Conservation (phyloP, 2,113 vertebrate species). For the Gopherus flavomarginatus region DNA sequence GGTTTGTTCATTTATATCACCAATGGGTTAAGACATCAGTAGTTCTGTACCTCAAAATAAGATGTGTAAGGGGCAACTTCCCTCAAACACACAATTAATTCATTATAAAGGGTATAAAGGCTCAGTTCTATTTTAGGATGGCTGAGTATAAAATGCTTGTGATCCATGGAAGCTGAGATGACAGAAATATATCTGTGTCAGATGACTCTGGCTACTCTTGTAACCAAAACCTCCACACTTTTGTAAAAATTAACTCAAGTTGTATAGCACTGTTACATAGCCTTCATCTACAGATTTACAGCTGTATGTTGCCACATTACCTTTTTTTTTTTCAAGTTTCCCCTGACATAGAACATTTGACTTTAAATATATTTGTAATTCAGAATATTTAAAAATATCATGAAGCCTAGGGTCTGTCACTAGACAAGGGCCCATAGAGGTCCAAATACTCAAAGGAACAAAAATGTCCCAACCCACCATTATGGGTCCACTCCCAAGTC, state of each 20-base stretch:
- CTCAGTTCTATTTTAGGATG: slow-evolving; percentile 74
- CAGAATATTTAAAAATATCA: background rate
- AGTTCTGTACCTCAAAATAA: slow-evolving; percentile 42
- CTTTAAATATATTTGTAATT: background rate
- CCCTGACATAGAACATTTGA: background rate
- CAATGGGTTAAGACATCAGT: slow-evolving; percentile 11
- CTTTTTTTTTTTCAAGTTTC: background rate
- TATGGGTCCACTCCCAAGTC: too few relatives aligned
- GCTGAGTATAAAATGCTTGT: slow-evolving; percentile 79
- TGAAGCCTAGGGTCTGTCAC: background rate
- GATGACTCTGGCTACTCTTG: slow-evolving; percentile 63
- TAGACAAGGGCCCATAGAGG: background rate
- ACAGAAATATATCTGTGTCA: slow-evolving; percentile 75
- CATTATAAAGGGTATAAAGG: slow-evolving; percentile 74
- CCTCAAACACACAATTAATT: slow-evolving; percentile 72
- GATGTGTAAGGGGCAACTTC: slow-evolving; percentile 44
- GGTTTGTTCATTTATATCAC: slow-evolving; percentile 10
- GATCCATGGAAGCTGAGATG: slow-evolving; percentile 73
- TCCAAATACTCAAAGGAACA: background rate
- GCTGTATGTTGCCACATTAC: background rate
- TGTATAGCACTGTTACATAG: slow-evolving; percentile 24
- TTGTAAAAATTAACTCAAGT: slow-evolving; percentile 68
- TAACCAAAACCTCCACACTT: slow-evolving; percentile 69
- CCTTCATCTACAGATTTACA: background rate
- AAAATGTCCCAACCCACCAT: background rate